Percentiles rank a stretch among this genome's conserved stretches.
Evolutionary conservation across 2,113 vertebrate species (phyloP).

Genomic region (Ciconia stormi): DNA sequence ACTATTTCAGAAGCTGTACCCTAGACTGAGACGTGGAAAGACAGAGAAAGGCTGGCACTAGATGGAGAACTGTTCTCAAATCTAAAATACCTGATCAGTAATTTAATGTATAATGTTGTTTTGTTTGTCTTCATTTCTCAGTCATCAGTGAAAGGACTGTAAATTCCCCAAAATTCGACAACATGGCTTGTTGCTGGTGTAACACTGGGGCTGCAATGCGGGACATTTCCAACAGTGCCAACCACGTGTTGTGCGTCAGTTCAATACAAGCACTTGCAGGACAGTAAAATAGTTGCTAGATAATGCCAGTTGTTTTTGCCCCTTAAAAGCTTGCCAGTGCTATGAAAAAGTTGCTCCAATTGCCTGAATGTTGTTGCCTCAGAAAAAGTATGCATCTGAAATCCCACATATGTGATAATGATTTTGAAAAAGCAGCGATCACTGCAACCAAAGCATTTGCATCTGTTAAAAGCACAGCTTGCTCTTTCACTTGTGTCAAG

Average conservation of each 20-base stretch:
- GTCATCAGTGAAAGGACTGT: neutral
- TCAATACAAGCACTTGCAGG: neutral
- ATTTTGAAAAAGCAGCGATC: neutral
- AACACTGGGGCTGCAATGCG: neutral
- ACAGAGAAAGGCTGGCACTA: neutral
- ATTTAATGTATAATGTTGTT: neutral
- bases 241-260: rapidly evolving
- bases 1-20: neutral
- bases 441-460: neutral
- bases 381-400: neutral
- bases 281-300: neutral
- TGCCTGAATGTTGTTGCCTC: neutral
- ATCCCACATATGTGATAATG: neutral
- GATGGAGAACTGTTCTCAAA: neutral
- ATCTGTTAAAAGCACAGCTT: conserved; percentile 51
- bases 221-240: neutral
- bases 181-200: neutral
- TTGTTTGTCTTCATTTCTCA: neutral
- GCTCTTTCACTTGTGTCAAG: conserved; percentile 37
- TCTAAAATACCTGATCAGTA: neutral
- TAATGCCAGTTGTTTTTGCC: neutral
- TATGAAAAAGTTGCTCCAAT: neutral
- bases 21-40: neutral
- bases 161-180: neutral
- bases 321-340: neutral